These are phyloP conservation scores for Barbus barbus DNA, from an alignment of 2,113 vertebrate genomes.

Conservation along the genomic window DNA sequence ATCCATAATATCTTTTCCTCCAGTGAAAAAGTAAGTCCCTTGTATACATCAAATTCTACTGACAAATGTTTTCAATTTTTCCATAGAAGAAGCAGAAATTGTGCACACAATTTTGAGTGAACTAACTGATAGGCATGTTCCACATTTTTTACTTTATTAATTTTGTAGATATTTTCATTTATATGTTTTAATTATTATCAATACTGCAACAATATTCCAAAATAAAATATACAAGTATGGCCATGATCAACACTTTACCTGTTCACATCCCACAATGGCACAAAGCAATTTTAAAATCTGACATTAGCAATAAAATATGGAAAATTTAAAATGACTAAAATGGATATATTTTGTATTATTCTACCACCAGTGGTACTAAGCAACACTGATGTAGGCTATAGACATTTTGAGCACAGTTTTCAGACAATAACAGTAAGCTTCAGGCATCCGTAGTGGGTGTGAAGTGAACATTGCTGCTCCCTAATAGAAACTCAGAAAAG, in stretches of 20 bases:
- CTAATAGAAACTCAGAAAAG: constrained; percentile 20
- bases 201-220: background rate
- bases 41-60: no score
- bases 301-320: background rate
- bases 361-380: background rate
- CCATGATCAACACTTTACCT: background rate
- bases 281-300: background rate
- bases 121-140: background rate
- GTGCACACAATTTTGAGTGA: background rate
- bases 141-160: no score
- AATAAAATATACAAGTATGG: background rate
- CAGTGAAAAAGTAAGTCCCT: background rate
- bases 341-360: background rate
- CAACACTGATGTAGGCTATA: background rate
- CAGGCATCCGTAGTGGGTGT: background rate
- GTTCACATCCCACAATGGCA: background rate
- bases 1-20: background rate
- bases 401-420: constrained; percentile 2
- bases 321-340: background rate
- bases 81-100: no score
- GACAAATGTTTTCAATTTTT: no score
- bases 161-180: no score
- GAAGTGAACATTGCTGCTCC: constrained; percentile 8
- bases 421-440: background rate
- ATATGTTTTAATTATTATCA: background rate